Evolutionary conservation across 2,113 vertebrate species (phyloP).

Genomic region (Megaptera novaeangliae): DNA sequence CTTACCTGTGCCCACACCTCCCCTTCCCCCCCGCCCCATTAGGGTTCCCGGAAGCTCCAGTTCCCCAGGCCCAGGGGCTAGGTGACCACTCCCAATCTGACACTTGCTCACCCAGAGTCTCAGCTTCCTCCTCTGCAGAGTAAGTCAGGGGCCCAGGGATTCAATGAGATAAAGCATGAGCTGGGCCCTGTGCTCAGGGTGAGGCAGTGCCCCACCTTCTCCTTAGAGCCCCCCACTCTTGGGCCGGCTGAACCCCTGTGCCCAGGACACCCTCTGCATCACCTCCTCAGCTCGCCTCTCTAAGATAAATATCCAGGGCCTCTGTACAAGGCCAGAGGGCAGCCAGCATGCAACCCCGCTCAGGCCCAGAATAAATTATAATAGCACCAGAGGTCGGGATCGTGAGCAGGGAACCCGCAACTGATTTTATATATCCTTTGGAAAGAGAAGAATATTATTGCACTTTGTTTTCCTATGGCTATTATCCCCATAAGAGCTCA

Average conservation of each 20-base stretch:
- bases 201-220: not conserved
- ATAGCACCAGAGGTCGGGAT: not conserved
- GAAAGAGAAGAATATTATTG: constrained; percentile 49
- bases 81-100: not conserved
- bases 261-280: not conserved
- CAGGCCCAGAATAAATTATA: not conserved
- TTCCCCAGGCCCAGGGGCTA: too few species aligned
- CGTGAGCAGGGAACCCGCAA: constrained; percentile 2
- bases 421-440: constrained; percentile 56
- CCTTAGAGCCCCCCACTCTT: not conserved
- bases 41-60: not conserved
- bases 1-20: not conserved
- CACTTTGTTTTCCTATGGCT: constrained; percentile 48
- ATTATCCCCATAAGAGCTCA: constrained; percentile 61
- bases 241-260: accelerated
- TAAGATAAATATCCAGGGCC: not conserved
- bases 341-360: not conserved
- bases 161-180: not conserved
- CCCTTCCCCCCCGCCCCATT: too few species aligned
- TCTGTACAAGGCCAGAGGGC: not conserved
- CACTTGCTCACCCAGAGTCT: not conserved
- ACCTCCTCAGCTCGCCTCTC: not conserved
- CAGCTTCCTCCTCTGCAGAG: not conserved
- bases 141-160: not conserved
- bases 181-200: not conserved